Conservation (phyloP, 37 sponge, comb jelly and placozoan genomes). For the Oscarella lobularis region DNA sequence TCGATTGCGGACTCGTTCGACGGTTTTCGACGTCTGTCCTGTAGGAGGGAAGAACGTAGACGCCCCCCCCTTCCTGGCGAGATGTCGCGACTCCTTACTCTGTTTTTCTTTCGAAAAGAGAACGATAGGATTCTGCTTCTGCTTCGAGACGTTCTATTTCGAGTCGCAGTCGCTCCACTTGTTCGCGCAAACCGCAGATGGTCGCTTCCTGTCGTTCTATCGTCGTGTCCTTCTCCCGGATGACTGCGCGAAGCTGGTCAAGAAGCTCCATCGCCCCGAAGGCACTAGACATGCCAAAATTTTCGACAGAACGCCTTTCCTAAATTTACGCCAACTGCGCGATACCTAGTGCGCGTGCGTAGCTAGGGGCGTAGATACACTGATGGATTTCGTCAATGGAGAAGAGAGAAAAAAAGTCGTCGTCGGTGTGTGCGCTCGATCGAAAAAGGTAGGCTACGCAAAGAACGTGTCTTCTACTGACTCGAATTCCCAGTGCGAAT, state of each 20-base stretch:
- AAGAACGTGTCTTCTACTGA: neutral
- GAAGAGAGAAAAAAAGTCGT: slow-evolving; percentile 7
- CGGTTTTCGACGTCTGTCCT: neutral
- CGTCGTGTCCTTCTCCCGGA: neutral
- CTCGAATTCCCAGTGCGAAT: slow-evolving; percentile 25
- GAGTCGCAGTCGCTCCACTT: neutral
- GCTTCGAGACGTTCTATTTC: neutral
- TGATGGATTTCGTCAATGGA: neutral
- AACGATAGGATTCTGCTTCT: neutral
- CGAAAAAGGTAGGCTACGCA: slow-evolving; percentile 47
- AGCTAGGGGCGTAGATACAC: neutral
- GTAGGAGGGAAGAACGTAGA: neutral
- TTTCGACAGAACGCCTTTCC: neutral
- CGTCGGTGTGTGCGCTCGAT: slow-evolving; percentile 88
- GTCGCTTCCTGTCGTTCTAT: neutral
- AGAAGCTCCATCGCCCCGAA: neutral
- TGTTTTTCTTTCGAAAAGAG: too few relatives aligned
- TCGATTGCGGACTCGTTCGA: neutral
- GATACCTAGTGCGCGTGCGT: neutral
- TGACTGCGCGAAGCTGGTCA: neutral
- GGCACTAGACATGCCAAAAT: neutral
- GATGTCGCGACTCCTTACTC: neutral
- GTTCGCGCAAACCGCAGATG: neutral
- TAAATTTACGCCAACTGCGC: neutral
- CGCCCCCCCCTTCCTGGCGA: neutral